Base-by-base conservation (phyloP, 2,888 invertebrate genomes). In the Stenchaetothrips biformis region DNA sequence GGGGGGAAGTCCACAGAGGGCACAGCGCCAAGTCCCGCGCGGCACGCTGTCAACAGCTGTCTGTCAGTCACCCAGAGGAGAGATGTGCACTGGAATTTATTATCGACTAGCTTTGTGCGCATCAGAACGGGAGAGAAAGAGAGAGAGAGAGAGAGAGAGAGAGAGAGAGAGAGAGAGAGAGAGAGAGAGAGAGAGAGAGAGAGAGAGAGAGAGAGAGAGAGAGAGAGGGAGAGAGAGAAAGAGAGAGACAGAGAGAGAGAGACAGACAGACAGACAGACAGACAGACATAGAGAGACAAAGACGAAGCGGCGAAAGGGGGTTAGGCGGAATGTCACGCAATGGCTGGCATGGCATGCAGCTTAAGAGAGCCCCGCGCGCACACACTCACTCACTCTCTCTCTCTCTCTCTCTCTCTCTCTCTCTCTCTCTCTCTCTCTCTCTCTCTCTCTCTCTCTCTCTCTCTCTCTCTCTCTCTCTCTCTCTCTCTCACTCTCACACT, bases 21-120 rank as follows among this genome's bases (percentile, higher is more conserved):
- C 53, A 11, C 53, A 13, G 53, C 8, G 53, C 53, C 53, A 53
- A 53, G 53, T 7, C 53, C 16, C 53, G 18, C 53, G 18, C 53
- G 53, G 18, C 53, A 13, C 53, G 53, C 53, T 53, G 53, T 53
- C 53, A 53, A 53, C 53, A 53, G 53, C 53, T 53, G 53, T 53
- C 53, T 53, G 53, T 53, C 53, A 53, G 53, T 53, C 53, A 53
- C 53, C 67, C 7, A 21, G 67, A 74, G 59, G 37, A 6, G 59
- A 16, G 67, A 74, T 74, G 67, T 74, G 67, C 67, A 74, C 25
- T 25, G 67, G 67, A 74, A 74, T 74, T 21, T 74, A 74, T 74
- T 74, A 74, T 74, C 67, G 25, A 74, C 25, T 67, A 7, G 53
- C 53, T 59, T 37, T 37, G 37, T 53, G 53, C 53, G 53, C 11